Conservation (phyloP, 64 coral and sea anemone genomes). For the Astreopora myriophthalma region DNA sequence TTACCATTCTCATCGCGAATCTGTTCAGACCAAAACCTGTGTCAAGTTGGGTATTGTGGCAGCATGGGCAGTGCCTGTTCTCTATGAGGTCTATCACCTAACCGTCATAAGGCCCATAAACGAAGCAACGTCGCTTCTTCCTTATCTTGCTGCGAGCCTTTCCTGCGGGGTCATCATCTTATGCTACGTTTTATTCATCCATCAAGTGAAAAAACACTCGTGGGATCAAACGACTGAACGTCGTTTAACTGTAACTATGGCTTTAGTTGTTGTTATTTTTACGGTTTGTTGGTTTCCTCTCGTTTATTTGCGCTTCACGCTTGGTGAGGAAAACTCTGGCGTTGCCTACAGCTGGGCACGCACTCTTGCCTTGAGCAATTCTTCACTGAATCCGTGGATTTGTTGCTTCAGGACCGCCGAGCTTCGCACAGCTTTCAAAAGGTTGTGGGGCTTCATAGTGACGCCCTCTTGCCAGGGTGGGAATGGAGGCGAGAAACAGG, state of each 20-base stretch:
- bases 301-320: constrained; percentile 52
- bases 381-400: constrained; percentile 88
- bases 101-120: constrained; percentile 70
- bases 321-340: constrained; percentile 66
- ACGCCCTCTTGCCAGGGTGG: not conserved
- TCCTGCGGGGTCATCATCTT: constrained; percentile 72
- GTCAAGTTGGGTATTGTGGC: constrained; percentile 39
- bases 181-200: constrained; percentile 75
- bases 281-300: constrained; percentile 85
- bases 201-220: constrained; percentile 65
- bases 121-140: constrained; percentile 75
- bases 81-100: constrained; percentile 65
- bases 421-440: constrained; percentile 78
- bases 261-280: constrained; percentile 75
- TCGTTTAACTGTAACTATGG: constrained; percentile 84
- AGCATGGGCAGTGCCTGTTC: constrained; percentile 60
- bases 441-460: not conserved
- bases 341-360: constrained; percentile 85
- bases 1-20: constrained; percentile 39
- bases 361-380: constrained; percentile 77
- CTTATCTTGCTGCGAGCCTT: constrained; percentile 60
- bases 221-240: constrained; percentile 55
- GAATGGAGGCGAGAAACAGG: not conserved
- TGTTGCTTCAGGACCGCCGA: constrained; percentile 83
- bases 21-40: constrained; percentile 16